A percentile compares a stretch with the other conserved stretches of the same genome.
These are phyloP conservation scores for Anhinga rufa DNA, from an alignment of 2,113 vertebrate species.

Conservation along the genomic window DNA sequence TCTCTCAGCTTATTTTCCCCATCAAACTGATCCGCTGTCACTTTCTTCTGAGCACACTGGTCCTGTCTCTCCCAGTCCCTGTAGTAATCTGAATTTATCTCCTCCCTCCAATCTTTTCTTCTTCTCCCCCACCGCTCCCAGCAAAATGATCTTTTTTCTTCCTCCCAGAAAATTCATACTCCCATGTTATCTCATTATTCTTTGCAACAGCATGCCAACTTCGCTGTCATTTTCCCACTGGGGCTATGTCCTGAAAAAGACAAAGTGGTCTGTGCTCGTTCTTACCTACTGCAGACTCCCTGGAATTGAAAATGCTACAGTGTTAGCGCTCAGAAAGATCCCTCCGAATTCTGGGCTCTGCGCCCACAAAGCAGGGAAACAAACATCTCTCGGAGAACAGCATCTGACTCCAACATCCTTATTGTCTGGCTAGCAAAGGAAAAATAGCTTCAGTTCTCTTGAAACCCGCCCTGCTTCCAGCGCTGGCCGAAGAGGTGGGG, in stretches of 20 bases:
- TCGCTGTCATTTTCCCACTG: conserved; percentile 17
- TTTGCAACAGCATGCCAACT: conserved; percentile 40
- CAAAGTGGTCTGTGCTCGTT: conserved; percentile 3
- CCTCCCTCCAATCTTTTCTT: not conserved
- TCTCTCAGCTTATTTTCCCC: not conserved
- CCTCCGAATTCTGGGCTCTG: not conserved
- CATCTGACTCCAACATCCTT: not conserved
- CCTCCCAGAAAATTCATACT: conserved; percentile 33
- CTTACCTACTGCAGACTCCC: conserved; percentile 39
- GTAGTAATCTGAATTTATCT: not conserved
- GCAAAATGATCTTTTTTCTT: conserved; percentile 16
- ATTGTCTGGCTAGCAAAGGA: not conserved
- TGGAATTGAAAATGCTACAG: not conserved
- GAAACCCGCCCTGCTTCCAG: not conserved
- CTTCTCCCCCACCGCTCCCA: not conserved
- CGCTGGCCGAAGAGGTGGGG: accelerated
- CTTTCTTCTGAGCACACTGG: not conserved
- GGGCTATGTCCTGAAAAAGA: conserved; percentile 21
- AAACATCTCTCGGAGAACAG: not conserved
- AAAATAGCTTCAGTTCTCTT: not conserved
- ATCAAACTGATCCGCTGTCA: not conserved
- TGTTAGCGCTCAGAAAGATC: not conserved
- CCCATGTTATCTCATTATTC: conserved; percentile 52
- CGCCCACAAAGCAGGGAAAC: not conserved
- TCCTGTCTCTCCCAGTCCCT: not conserved